phyloP scores from a whole-genome alignment of 2,888 invertebrate genomes.

The Drosophila recens region DNA sequence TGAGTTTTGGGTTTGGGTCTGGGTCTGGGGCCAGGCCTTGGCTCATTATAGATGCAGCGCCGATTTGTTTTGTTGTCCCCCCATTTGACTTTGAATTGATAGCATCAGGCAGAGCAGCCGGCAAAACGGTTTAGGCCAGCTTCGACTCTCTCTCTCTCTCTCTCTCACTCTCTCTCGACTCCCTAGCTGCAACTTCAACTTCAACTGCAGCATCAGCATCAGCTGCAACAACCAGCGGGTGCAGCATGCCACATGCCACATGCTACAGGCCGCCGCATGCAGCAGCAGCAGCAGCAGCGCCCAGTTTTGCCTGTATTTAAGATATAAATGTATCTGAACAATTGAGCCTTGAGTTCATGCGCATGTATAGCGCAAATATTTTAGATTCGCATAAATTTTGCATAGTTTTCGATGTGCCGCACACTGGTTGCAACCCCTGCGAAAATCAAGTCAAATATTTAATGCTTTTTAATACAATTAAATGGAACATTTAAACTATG shows the following conservation, averaged over 20 bases:
- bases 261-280: constrained; percentile 24
- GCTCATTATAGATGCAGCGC: constrained; percentile 83
- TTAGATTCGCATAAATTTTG: constrained; percentile 82
- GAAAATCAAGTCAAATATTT: not conserved
- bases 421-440: constrained; percentile 29
- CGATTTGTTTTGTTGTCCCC: constrained; percentile 83
- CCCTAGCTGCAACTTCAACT: constrained; percentile 16
- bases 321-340: constrained; percentile 80
- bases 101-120: constrained; percentile 70
- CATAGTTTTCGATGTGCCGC: constrained; percentile 71
- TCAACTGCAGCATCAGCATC: constrained; percentile 3
- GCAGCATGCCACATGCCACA: constrained; percentile 47
- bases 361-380: constrained; percentile 74
- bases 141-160: not conserved
- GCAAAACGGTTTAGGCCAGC: constrained; percentile 35
- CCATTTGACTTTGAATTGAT: constrained; percentile 84
- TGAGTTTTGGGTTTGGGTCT: not conserved
- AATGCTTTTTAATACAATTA: no score
- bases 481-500: no score
- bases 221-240: constrained; percentile 51
- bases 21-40: constrained; percentile 30
- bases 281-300: constrained; percentile 36
- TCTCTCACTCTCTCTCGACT: not conserved
- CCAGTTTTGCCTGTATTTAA: constrained; percentile 67
- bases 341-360: constrained; percentile 77